Conservation (phyloP, 2,113 vertebrate genomes). For the Laticauda colubrina region DNA sequence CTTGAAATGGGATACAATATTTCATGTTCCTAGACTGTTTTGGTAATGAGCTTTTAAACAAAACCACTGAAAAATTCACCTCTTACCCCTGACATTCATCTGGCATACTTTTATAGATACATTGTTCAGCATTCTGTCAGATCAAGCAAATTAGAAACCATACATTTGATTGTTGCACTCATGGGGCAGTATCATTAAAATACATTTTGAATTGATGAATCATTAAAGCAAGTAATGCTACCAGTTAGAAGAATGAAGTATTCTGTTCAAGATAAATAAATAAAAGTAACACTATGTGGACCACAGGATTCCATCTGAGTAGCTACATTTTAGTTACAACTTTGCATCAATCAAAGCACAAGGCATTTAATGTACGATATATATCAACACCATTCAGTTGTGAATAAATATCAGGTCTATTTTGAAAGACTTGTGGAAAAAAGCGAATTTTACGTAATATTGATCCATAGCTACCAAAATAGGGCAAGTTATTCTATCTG, state of each 20-base stretch:
- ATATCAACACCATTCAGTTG: conserved; percentile 58
- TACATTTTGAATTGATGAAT: conserved; percentile 63
- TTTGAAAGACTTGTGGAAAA: conserved; percentile 63
- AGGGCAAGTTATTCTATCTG: conserved; percentile 19
- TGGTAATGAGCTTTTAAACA: conserved; percentile 65
- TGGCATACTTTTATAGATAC: conserved; percentile 65
- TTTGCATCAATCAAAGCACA: conserved; percentile 47
- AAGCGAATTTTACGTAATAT: conserved; percentile 57
- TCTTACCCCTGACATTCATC: conserved; percentile 64
- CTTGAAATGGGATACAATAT: conserved; percentile 53
- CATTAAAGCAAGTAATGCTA: conserved; percentile 60
- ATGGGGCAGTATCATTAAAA: conserved; percentile 58
- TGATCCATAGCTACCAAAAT: conserved; percentile 52
- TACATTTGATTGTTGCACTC: conserved; percentile 60
- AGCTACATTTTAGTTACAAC: conserved; percentile 27
- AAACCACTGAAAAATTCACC: conserved; percentile 61
- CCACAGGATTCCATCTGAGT: conserved; percentile 48
- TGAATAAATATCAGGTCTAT: conserved; percentile 57
- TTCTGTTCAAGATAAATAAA: conserved; percentile 52
- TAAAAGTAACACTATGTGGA: conserved; percentile 62
- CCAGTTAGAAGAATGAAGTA: conserved; percentile 67
- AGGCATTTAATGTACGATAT: conserved; percentile 4
- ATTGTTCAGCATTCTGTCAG: conserved; percentile 57
- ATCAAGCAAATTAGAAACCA: conserved; percentile 50
- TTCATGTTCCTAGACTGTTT: conserved; percentile 65